phyloP scores from a whole-genome alignment of 2,797 vertebrate genomes.

The Tapirus indicus region DNA sequence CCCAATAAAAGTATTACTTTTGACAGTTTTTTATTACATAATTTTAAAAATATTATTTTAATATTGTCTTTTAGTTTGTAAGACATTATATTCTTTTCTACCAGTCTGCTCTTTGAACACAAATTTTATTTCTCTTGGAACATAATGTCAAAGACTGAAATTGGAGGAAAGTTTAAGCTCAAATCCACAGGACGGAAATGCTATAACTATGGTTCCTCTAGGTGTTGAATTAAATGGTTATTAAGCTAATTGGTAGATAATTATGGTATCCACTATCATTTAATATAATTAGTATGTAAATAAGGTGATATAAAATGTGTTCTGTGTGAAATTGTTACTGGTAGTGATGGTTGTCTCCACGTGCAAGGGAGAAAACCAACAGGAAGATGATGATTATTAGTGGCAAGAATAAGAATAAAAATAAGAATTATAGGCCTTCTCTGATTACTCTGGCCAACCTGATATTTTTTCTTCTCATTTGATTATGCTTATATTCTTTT shows the following conservation, averaged over 20 bases:
- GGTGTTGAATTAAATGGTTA: constrained; percentile 45
- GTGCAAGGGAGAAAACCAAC: not conserved
- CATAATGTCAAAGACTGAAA: constrained; percentile 29
- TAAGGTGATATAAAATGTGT: constrained; percentile 32
- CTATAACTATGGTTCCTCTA: not conserved
- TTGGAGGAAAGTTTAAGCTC: not conserved
- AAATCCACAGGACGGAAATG: not conserved
- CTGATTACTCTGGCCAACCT: not conserved
- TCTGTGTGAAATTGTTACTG: constrained; percentile 7
- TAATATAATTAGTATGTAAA: constrained; percentile 54
- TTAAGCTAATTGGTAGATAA: constrained; percentile 62
- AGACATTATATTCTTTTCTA: not conserved
- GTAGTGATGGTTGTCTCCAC: not conserved
- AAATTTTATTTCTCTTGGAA: constrained; percentile 50
- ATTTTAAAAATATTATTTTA: not conserved
- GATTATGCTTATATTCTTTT: not conserved
- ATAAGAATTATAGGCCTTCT: not conserved
- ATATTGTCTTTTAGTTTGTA: not conserved
- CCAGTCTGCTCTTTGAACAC: not conserved
- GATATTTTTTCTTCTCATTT: not conserved
- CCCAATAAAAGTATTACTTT: not conserved
- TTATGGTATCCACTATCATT: constrained; percentile 26
- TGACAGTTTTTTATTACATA: not conserved
- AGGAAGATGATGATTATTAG: not conserved
- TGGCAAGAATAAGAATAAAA: not conserved